Evolutionary conservation across 2,888 invertebrate species (phyloP), one percentile per base, ranked within the genome.

Genomic region (Chesias legatella): DNA sequence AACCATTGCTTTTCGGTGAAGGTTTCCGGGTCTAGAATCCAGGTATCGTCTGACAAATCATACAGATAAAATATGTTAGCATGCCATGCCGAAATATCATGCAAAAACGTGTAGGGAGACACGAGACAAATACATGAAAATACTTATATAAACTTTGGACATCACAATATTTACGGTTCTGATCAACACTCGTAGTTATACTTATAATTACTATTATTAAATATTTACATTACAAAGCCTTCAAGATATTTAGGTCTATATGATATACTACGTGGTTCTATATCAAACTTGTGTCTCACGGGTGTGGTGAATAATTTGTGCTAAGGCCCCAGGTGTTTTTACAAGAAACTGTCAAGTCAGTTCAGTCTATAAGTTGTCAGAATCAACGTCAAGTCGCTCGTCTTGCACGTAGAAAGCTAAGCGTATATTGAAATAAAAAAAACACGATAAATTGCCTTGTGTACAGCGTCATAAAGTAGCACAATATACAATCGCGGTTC

Each of bases 31-130:
- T 73, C 82, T 88, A 88, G 86, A 84, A 85, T 80, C 88, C 86
- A 73, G 85, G 83, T 75, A 85, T 82, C 69, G 83, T 84, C 88
- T 88, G 86, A 84, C 79, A 85, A 85, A 86, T 77, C 59, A 74
- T 79, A 85, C 78, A 88, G 73, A 79, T 46, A 69, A 70, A 73
- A 72, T 69, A 79, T 63, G 71, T 85, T 83, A 85, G 72, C 86
- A 88, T 88, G 86, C 86, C 85, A 86, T 86, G 86, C 86, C 68
- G 62, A 71, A 73, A 70, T 57, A 73, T 71, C 84, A 84, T 85
- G 84, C 85, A 76, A 70, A 80, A 73, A 68, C 66, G 67, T 67
- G 72, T 43, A 51, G 53, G 62, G 58, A 58, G 13, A 60, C 50
- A 59, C 58, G 56, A 43, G 46, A 58, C 56, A 42, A 55, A 58